phyloP scores from a whole-genome alignment of 1,140 invertebrate genomes.

The Drosophila nannoptera region DNA sequence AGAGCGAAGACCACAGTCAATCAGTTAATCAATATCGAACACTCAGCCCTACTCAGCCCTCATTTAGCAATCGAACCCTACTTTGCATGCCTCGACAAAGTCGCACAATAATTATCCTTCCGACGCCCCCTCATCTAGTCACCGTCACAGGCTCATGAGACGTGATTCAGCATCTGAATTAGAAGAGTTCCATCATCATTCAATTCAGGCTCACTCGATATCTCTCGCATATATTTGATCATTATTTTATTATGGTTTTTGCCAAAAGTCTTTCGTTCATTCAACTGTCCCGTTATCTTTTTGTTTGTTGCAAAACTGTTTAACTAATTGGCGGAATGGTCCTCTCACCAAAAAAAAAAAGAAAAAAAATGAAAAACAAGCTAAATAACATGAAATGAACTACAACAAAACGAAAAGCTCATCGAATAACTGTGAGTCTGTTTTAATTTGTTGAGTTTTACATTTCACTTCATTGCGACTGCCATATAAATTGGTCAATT shows the following conservation, averaged over 20 bases:
- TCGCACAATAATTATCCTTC: conserved; percentile 61
- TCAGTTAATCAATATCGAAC: conserved; percentile 36
- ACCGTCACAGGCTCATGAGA: neutral
- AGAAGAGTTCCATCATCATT: conserved; percentile 42
- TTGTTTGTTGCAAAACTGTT: conserved; percentile 39
- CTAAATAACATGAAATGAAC: neutral
- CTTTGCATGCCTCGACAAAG: conserved; percentile 63
- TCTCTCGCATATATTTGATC: conserved; percentile 38
- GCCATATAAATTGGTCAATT: conserved; percentile 28
- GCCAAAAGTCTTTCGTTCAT: conserved; percentile 34
- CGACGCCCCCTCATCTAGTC: neutral
- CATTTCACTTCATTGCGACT: conserved; percentile 21
- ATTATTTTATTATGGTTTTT: conserved; percentile 32
- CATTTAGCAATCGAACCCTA: conserved; percentile 26
- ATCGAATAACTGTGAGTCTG: conserved; percentile 21
- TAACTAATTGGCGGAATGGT: conserved; percentile 75
- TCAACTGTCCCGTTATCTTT: neutral
- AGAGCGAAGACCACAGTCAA: conserved; percentile 22
- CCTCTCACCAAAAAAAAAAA: conserved; percentile 65
- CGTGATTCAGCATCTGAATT: conserved; percentile 44
- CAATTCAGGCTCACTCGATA: conserved; percentile 57
- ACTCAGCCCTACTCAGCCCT: conserved; percentile 39
- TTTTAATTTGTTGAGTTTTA: conserved; percentile 35
- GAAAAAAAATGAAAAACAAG: conserved; percentile 14
- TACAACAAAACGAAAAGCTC: conserved; percentile 24